Conservation (phyloP, 2,797 vertebrate genomes). For the Myotis planiceps region DNA sequence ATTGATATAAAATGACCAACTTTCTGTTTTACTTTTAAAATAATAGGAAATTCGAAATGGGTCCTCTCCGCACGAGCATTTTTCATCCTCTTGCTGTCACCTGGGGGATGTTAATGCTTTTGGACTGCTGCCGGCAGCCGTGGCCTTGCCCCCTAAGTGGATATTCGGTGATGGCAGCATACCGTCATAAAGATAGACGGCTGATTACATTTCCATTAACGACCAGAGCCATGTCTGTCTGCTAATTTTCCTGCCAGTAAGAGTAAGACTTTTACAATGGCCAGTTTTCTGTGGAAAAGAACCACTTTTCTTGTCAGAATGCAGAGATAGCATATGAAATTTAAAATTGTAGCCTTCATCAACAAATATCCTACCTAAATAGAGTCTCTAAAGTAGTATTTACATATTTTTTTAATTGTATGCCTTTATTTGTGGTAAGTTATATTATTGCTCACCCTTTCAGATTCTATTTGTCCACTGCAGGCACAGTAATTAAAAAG, state of each 20-base stretch:
- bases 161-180: constrained; percentile 78
- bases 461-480: background rate
- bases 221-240: constrained; percentile 80
- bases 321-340: constrained; percentile 30
- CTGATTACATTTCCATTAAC: constrained; percentile 88
- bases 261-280: constrained; percentile 62
- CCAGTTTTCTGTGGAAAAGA: constrained; percentile 74
- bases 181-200: constrained; percentile 83
- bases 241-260: constrained; percentile 81
- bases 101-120: constrained; percentile 84
- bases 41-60: constrained; percentile 83
- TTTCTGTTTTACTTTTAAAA: constrained; percentile 86
- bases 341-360: constrained; percentile 56
- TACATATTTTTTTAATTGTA: background rate
- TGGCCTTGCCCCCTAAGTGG: constrained; percentile 80
- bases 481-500: background rate
- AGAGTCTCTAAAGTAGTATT: background rate
- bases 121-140: constrained; percentile 81
- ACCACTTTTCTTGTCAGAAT: constrained; percentile 64
- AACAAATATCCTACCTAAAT: constrained; percentile 49
- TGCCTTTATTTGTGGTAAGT: background rate
- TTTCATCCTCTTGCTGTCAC: constrained; percentile 83
- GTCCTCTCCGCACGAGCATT: constrained; percentile 79
- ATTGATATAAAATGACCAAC: constrained; percentile 81
- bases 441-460: background rate